phyloP scores from a whole-genome alignment of 2,113 vertebrate genomes.

The Nesogale talazaci region DNA sequence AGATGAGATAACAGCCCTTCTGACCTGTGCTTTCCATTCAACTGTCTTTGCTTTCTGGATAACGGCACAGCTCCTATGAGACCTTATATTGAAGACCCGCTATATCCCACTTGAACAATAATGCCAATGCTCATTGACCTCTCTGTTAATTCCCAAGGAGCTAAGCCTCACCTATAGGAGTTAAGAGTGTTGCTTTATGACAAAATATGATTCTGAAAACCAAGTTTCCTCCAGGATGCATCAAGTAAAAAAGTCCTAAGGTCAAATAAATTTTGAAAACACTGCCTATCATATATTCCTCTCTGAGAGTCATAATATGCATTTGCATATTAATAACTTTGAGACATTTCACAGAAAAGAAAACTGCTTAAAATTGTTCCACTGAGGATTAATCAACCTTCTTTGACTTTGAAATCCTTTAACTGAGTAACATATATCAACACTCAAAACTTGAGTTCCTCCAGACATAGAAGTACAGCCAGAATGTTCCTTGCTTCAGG shows the following conservation, averaged over 20 bases:
- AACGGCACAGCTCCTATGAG: not conserved
- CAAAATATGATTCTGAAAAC: conserved; percentile 3
- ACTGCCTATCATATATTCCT: conserved; percentile 24
- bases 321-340: conserved; percentile 73
- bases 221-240: conserved; percentile 53
- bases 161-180: not conserved
- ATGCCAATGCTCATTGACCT: not conserved
- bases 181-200: conserved; percentile 19
- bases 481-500: no score
- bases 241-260: conserved; percentile 53
- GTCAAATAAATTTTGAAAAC: conserved; percentile 64
- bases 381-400: conserved; percentile 55
- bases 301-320: conserved; percentile 46
- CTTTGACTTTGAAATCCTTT: conserved; percentile 64
- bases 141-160: not conserved
- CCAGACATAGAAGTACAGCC: not conserved
- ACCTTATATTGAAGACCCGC: not conserved
- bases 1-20: not conserved
- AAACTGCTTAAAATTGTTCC: conserved; percentile 65
- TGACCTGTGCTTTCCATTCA: not conserved
- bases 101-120: not conserved
- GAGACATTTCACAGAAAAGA: conserved; percentile 65
- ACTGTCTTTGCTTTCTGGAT: not conserved
- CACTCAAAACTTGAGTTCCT: conserved; percentile 37
- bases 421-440: conserved; percentile 51